These are phyloP conservation scores for Sarcoramphus papa DNA, from an alignment of 2,797 vertebrate species.

Conservation along the genomic window DNA sequence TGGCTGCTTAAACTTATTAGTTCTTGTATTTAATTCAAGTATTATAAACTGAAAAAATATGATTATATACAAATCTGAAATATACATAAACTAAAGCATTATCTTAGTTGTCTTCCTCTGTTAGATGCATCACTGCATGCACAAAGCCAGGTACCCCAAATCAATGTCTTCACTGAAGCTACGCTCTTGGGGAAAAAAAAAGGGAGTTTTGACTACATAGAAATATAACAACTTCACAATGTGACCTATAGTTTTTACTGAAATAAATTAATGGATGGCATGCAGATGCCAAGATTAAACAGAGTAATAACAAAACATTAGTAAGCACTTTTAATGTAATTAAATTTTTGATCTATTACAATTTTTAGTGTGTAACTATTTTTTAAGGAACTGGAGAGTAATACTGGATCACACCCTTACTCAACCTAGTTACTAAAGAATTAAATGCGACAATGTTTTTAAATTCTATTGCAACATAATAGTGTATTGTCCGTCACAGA, in stretches of 20 bases:
- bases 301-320: slow-evolving; percentile 60
- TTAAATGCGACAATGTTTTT: slow-evolving; percentile 50
- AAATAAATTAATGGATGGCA: slow-evolving; percentile 61
- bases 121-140: background rate
- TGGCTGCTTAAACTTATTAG: background rate
- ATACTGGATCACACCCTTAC: slow-evolving; percentile 37
- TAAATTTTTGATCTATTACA: slow-evolving; percentile 70
- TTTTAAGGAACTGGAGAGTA: slow-evolving; percentile 48
- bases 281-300: slow-evolving; percentile 53
- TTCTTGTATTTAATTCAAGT: background rate
- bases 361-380: slow-evolving; percentile 50
- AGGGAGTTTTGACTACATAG: background rate
- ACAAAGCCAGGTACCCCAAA: background rate
- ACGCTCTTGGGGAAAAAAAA: background rate
- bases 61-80: background rate
- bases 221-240: slow-evolving; percentile 33
- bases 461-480: slow-evolving; percentile 43
- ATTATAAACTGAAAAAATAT: background rate
- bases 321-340: slow-evolving; percentile 62
- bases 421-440: slow-evolving; percentile 27
- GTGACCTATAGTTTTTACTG: slow-evolving; percentile 40
- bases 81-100: background rate
- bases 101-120: background rate
- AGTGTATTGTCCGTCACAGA: slow-evolving; percentile 35
- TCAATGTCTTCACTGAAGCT: background rate